phyloP scores from a whole-genome alignment of 30 jellyfish, hydroid and myxozoan genomes.

The Aurelia sp. region DNA sequence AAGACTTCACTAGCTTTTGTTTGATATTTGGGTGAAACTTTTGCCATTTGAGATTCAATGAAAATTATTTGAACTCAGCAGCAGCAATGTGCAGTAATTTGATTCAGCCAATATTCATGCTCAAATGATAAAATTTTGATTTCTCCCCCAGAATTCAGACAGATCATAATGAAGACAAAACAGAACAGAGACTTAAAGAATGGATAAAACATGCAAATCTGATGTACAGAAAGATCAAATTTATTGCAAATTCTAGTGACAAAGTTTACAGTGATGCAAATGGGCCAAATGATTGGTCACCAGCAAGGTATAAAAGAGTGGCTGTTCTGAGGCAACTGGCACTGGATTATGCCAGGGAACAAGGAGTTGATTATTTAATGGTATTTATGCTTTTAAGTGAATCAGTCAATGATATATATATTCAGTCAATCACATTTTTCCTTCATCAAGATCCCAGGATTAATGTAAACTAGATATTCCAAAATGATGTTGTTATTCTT shows the following conservation, averaged over 20 bases:
- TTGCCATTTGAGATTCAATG: no score
- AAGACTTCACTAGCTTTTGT: no score
- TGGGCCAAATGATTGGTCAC: slow-evolving; percentile 88
- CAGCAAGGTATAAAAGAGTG: slow-evolving; percentile 42
- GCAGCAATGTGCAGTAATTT: no score
- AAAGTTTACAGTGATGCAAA: slow-evolving; percentile 54
- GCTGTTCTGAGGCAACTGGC: slow-evolving; percentile 81
- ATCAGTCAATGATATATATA: background rate
- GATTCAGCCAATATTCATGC: no score
- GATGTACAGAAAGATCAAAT: slow-evolving; percentile 56
- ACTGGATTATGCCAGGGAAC: slow-evolving; percentile 82
- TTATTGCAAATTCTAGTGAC: slow-evolving; percentile 48
- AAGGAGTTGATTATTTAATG: slow-evolving; percentile 77
- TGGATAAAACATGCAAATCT: slow-evolving; percentile 80
- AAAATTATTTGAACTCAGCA: no score
- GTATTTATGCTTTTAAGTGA: slow-evolving; percentile 34
- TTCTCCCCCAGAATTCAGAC: slow-evolving; percentile 83
- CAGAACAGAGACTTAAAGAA: slow-evolving; percentile 65
- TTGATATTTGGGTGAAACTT: no score
- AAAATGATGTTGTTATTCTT: no score
- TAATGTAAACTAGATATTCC: no score
- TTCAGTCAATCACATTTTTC: no score
- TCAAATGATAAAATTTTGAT: no score
- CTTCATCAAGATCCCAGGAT: no score
- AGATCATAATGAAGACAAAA: slow-evolving; percentile 94